Evolutionary conservation across 2,888 invertebrate genomes (phyloP), one percentile per base, ranked within the genome.

Genomic region (Sussaba pulchella): DNA sequence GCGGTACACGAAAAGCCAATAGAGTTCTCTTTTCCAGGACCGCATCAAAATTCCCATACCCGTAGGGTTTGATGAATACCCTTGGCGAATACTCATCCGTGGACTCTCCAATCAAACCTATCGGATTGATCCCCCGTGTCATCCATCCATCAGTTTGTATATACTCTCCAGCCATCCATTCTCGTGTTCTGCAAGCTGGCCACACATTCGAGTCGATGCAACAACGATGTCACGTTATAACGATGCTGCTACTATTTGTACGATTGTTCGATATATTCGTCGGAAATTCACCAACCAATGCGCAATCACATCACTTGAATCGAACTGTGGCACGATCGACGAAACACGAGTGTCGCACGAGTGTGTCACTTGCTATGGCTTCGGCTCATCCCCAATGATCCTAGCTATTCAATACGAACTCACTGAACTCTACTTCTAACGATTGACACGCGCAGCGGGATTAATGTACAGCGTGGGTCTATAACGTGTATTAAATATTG

Each of bases 81-180:
- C 21, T 14, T 3, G 10, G n/a, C 19, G 50, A 21, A 36, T 39
- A 39, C 66, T 36, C 47, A 36, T 24, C 36, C 52, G 19, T 31
- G 57, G 31, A 57, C 31, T 57, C 57, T 8, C 39, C 21, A 67
- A 67, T 67, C 36, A 52, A 67, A 39, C 39, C 50, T n/a, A 63
- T 24, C 43, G 41, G 63, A 43, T 63, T 63, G 63, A 63, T 31
- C 63, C 26, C n/a, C 63, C 31, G 17, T 57, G 57, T 57, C 57
- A 57, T 57, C 31, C 31, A 36, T 31, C 31, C 14, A 31, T 31
- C 31, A 31, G 2, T 31, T 6, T 31, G 31, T 31, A 31, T 36
- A 57, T 57, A 57, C 17, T 17, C 31, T 57, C 17, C 14, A 57
- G 31, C 6, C 17, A 9, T 14, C n/a, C 31, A 57, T 36, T 14